These are phyloP conservation scores for Mellivora capensis DNA, from an alignment of 2,113 vertebrate genomes.

Conservation along the genomic window DNA sequence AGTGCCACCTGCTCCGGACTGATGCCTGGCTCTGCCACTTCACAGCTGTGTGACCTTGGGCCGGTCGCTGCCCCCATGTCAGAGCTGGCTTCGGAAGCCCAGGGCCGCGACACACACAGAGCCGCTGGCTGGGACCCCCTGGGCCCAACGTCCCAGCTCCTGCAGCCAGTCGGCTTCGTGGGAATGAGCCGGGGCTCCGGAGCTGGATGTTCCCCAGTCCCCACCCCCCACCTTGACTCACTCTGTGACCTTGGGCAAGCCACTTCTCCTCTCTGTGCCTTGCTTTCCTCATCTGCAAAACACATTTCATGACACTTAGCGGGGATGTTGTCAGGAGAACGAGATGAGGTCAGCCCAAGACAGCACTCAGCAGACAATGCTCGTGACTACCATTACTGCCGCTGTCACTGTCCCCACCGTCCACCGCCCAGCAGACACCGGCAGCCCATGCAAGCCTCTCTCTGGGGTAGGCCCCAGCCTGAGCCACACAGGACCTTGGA, in stretches of 20 bases:
- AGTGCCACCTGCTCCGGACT: too few species aligned
- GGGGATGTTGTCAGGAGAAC: not conserved
- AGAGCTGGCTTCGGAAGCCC: not conserved
- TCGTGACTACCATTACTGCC: not conserved
- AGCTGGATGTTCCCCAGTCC: too few species aligned
- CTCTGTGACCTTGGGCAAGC: not conserved
- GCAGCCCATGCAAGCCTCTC: not conserved
- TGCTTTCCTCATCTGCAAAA: not conserved
- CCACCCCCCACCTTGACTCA: too few species aligned
- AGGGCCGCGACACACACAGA: not conserved
- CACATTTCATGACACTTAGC: too few species aligned
- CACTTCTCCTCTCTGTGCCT: not conserved
- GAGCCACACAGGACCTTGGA: not conserved
- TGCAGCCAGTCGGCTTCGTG: too few species aligned
- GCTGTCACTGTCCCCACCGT: rapidly evolving
- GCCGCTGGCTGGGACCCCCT: not conserved
- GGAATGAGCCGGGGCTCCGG: not conserved
- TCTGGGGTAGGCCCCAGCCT: not conserved
- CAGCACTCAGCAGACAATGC: rapidly evolving
- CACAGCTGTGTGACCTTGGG: not conserved
- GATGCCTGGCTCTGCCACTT: not conserved
- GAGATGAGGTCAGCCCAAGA: not conserved
- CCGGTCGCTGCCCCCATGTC: rapidly evolving
- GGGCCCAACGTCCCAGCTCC: not conserved
- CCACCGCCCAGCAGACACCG: rapidly evolving